Evolutionary conservation across 2,113 vertebrate species (phyloP).

Genomic region (Serinus canaria): DNA sequence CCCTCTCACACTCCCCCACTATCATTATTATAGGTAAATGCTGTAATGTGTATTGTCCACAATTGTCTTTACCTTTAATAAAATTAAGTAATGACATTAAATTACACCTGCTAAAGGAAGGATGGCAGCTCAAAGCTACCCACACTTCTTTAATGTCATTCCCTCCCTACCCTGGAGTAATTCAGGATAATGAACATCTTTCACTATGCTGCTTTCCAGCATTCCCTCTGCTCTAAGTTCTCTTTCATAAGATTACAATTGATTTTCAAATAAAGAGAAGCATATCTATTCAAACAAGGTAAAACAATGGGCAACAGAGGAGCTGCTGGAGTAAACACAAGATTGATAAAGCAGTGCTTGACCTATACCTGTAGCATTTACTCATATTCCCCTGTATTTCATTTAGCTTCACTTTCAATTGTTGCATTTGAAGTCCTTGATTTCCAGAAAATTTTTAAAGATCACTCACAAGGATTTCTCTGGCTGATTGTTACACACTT

Average conservation of each 20-base stretch:
- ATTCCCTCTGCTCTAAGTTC: conserved; percentile 9
- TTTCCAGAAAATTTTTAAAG: not conserved
- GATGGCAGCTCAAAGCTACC: conserved; percentile 43
- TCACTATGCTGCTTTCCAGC: conserved; percentile 20
- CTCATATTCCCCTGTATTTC: conserved; percentile 8
- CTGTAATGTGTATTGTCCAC: conserved; percentile 30
- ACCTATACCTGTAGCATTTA: conserved; percentile 25
- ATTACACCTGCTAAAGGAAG: conserved; percentile 5
- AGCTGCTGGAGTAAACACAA: conserved; percentile 36
- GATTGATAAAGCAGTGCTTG: conserved; percentile 21
- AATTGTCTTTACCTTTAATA: conserved; percentile 53
- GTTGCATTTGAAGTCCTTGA: conserved; percentile 17
- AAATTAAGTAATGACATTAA: conserved; percentile 58
- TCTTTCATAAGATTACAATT: conserved; percentile 50
- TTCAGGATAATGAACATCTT: conserved; percentile 48
- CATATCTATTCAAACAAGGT: conserved; percentile 39
- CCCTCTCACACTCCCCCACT: not conserved
- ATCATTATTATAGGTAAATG: conserved; percentile 13
- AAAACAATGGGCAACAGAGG: conserved; percentile 14
- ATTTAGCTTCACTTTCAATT: conserved; percentile 45
- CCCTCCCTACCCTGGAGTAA: conserved; percentile 34
- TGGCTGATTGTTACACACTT: not conserved
- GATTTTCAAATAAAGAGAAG: conserved; percentile 56
- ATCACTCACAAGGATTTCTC: conserved; percentile 14
- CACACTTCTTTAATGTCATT: conserved; percentile 41